Evolutionary conservation across 2,888 invertebrate species (phyloP).

Genomic region (Cosmia pyralina): DNA sequence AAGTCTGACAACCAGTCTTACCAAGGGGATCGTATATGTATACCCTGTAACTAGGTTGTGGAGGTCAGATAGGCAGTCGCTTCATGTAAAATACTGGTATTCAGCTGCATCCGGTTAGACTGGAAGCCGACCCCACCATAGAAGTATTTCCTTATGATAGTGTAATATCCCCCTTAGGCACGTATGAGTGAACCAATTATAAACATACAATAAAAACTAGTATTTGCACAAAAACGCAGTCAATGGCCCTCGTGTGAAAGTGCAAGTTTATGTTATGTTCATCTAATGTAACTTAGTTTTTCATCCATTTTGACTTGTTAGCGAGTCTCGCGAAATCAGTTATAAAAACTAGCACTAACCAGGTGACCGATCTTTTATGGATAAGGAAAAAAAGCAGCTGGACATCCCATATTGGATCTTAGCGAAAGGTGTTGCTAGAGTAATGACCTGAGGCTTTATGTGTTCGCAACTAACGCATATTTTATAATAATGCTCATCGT

Average conservation of each 20-base stretch:
- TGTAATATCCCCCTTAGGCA: background rate
- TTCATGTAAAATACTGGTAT: no score
- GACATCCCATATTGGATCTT: slow-evolving; percentile 71
- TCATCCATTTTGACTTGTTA: slow-evolving; percentile 65
- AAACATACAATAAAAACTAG: slow-evolving; percentile 19
- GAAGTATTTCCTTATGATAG: no score
- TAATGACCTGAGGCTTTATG: slow-evolving; percentile 42
- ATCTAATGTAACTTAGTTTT: slow-evolving; percentile 68
- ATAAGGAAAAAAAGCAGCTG: slow-evolving; percentile 74
- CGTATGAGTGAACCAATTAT: slow-evolving; percentile 30
- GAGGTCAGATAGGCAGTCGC: no score
- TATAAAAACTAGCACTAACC: slow-evolving; percentile 69
- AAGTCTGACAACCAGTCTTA: no score
- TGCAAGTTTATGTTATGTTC: slow-evolving; percentile 67
- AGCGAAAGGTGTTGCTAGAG: slow-evolving; percentile 75
- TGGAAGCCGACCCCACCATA: no score
- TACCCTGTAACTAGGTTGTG: no score
- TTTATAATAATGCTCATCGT: slow-evolving; percentile 6
- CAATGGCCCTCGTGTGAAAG: slow-evolving; percentile 67
- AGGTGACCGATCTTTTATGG: slow-evolving; percentile 66
- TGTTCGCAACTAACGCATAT: slow-evolving; percentile 13
- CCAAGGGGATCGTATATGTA: no score
- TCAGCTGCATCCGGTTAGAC: no score
- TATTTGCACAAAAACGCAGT: slow-evolving; percentile 23
- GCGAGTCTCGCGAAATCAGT: slow-evolving; percentile 65